These are phyloP conservation scores for Dolichotis patagonum DNA, from an alignment of 2,113 vertebrate genomes.

Conservation along the genomic window DNA sequence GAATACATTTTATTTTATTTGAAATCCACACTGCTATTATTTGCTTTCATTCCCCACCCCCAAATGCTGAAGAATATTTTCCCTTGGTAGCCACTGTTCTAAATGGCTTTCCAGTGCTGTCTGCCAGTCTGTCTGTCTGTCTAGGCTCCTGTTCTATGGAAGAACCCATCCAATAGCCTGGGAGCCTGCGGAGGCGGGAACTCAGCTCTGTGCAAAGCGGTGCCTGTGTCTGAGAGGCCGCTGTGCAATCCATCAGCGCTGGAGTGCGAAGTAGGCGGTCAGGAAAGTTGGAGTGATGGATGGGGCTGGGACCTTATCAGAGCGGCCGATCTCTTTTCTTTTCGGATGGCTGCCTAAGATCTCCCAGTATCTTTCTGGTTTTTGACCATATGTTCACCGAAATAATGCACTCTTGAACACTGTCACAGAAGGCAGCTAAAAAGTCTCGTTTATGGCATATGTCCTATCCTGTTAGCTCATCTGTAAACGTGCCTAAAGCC, in stretches of 20 bases:
- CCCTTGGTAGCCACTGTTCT: not conserved
- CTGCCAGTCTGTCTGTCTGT: not conserved
- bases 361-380: not conserved
- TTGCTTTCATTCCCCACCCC: not conserved
- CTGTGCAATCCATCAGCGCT: not conserved
- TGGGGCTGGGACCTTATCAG: not conserved
- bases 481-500: not conserved
- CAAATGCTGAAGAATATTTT: conserved; percentile 48
- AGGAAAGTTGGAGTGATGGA: not conserved
- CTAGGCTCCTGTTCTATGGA: conserved; percentile 34
- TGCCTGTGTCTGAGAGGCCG: not conserved
- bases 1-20: not conserved
- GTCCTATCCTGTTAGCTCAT: not conserved
- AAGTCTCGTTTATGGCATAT: not conserved
- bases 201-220: not conserved
- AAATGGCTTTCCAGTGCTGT: not conserved
- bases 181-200: conserved; percentile 14
- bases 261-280: not conserved
- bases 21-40: not conserved
- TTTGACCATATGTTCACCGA: not conserved
- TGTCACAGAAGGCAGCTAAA: not conserved
- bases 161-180: conserved; percentile 21
- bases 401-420: not conserved
- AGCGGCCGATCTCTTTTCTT: not conserved
- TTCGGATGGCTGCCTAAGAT: not conserved